Conservation (phyloP, 2,797 vertebrate genomes). For the Crocidura indochinensis region DNA sequence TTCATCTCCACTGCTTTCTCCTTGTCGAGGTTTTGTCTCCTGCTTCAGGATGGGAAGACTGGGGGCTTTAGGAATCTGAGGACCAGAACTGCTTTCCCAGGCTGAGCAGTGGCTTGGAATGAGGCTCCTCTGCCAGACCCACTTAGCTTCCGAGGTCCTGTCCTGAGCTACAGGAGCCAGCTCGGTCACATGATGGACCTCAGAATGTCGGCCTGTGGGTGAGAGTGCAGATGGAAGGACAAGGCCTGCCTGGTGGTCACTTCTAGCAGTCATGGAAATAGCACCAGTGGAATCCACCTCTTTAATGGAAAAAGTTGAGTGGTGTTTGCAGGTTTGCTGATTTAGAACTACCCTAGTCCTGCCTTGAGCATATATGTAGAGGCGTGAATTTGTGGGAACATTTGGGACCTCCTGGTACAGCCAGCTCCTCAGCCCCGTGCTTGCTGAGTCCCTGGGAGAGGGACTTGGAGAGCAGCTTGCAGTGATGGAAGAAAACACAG, state of each 20-base stretch:
- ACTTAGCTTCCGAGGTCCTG: conserved; percentile 12
- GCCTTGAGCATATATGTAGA: background rate
- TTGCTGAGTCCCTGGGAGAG: background rate
- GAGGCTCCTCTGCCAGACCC: background rate
- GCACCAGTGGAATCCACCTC: background rate
- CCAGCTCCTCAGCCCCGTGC: background rate
- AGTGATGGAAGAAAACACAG: background rate
- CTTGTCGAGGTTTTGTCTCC: background rate
- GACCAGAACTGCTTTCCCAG: background rate
- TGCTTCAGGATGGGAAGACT: background rate
- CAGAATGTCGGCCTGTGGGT: background rate
- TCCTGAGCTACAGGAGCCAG: conserved; percentile 15
- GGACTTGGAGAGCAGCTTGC: background rate
- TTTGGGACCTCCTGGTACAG: no score
- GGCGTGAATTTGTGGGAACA: background rate
- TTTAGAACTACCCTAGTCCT: background rate
- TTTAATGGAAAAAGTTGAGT: background rate
- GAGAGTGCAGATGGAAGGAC: background rate
- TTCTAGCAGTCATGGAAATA: background rate
- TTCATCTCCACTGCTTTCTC: background rate
- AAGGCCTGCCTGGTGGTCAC: background rate
- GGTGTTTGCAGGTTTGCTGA: conserved; percentile 11
- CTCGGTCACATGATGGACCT: background rate
- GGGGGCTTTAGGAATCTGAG: background rate
- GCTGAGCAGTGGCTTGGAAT: background rate